Percentiles rank a stretch among this genome's conserved stretches.
phyloP scores from a whole-genome alignment of 1,140 invertebrate genomes.

The Bathynomus jamesi region DNA sequence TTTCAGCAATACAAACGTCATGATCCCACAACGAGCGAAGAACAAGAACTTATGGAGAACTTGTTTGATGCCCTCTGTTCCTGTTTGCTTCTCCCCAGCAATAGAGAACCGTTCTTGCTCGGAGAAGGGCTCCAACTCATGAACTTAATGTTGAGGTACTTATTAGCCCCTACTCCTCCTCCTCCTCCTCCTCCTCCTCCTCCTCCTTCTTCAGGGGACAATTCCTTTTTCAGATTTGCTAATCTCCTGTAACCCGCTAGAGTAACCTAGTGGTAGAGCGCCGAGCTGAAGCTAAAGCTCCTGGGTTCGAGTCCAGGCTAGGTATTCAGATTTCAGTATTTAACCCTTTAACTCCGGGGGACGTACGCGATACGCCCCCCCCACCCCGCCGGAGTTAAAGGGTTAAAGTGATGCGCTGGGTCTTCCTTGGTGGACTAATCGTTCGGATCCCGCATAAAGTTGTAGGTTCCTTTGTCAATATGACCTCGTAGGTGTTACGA shows the following conservation, averaged over 20 bases:
- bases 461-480: too few relatives aligned
- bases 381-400: too few relatives aligned
- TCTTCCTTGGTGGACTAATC: too few relatives aligned
- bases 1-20: constrained; percentile 94
- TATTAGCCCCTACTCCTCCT: neutral
- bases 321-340: too few relatives aligned
- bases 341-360: too few relatives aligned
- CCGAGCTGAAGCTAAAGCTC: neutral
- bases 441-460: too few relatives aligned
- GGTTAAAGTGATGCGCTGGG: too few relatives aligned
- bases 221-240: neutral
- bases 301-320: neutral
- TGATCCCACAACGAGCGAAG: constrained; percentile 81
- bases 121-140: constrained; percentile 94
- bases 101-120: constrained; percentile 83
- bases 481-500: too few relatives aligned
- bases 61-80: constrained; percentile 93
- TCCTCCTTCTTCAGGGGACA: neutral
- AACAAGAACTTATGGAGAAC: constrained; percentile 98
- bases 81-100: constrained; percentile 73
- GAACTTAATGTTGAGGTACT: constrained; percentile 85
- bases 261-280: too few relatives aligned
- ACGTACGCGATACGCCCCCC: too few relatives aligned
- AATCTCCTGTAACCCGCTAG: too few relatives aligned
- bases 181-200: neutral